phyloP scores from a whole-genome alignment of 2,113 vertebrate genomes.

The Calonectris borealis region DNA sequence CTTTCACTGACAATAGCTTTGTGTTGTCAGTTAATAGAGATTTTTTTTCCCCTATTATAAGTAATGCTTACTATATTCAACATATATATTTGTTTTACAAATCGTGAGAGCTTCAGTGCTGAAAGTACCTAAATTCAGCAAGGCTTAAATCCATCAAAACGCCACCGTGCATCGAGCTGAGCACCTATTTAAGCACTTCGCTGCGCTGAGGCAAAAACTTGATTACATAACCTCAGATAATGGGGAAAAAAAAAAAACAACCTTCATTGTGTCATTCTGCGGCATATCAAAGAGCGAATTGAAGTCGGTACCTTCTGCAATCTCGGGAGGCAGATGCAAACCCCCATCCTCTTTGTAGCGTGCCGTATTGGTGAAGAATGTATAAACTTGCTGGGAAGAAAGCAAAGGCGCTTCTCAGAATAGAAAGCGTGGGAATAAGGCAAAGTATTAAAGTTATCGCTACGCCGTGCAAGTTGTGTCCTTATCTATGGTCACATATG shows the following conservation, averaged over 20 bases:
- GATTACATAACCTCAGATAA: neutral
- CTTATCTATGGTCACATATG: neutral
- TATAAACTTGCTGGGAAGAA: neutral
- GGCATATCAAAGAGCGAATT: accelerated
- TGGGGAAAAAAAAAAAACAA: neutral
- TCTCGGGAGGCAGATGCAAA: neutral
- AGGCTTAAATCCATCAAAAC: neutral
- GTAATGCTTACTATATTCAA: neutral
- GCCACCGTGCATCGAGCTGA: accelerated
- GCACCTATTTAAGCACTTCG: neutral
- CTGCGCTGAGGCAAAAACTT: neutral
- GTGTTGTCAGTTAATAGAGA: neutral
- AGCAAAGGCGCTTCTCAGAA: neutral
- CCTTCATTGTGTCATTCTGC: neutral
- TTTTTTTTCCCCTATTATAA: accelerated
- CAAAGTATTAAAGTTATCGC: neutral
- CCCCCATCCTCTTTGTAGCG: neutral
- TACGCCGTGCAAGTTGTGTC: neutral
- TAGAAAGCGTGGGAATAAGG: neutral
- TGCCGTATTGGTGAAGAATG: neutral
- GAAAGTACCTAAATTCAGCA: neutral
- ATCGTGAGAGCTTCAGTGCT: neutral
- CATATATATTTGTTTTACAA: neutral
- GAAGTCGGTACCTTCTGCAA: neutral
- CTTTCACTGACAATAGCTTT: neutral